phyloP scores from a whole-genome alignment of 2,797 vertebrate species.

The Danionella dracula region DNA sequence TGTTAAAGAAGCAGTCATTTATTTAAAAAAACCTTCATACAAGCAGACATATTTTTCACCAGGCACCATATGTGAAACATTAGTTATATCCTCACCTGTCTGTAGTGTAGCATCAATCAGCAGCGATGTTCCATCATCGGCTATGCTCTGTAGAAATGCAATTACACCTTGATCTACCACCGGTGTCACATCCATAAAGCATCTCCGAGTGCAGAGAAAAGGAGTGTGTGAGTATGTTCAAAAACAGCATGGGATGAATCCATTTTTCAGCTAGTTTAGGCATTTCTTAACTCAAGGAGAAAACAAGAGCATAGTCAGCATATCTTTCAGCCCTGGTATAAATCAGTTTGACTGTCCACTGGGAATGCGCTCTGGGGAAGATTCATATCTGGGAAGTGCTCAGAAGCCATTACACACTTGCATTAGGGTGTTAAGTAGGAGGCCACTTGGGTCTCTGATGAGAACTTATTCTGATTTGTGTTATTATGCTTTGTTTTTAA shows the following conservation, averaged over 20 bases:
- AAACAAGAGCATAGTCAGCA: conserved; percentile 12
- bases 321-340: not conserved
- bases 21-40: no score
- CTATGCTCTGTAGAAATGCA: conserved; percentile 22
- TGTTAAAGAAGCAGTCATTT: no score
- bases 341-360: conserved; percentile 10
- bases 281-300: conserved; percentile 4
- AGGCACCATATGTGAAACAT: not conserved
- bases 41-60: not conserved
- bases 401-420: conserved; percentile 12
- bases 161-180: conserved; percentile 15
- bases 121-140: conserved; percentile 2
- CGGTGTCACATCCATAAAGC: conserved; percentile 21
- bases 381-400: not conserved
- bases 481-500: conserved; percentile 32
- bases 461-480: conserved; percentile 37
- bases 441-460: conserved; percentile 25
- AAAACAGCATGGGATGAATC: not conserved
- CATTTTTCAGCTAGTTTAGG: conserved; percentile 24
- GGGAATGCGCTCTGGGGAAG: conserved; percentile 2
- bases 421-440: not conserved
- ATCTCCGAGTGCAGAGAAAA: not conserved
- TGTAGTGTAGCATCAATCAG: conserved; percentile 22
- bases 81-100: not conserved
- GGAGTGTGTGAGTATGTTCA: not conserved